Evolutionary conservation across 53 echinoderm and acorn worm genomes (phyloP), one percentile per base, ranked within the genome.

Genomic region (Echinometra lucunter): DNA sequence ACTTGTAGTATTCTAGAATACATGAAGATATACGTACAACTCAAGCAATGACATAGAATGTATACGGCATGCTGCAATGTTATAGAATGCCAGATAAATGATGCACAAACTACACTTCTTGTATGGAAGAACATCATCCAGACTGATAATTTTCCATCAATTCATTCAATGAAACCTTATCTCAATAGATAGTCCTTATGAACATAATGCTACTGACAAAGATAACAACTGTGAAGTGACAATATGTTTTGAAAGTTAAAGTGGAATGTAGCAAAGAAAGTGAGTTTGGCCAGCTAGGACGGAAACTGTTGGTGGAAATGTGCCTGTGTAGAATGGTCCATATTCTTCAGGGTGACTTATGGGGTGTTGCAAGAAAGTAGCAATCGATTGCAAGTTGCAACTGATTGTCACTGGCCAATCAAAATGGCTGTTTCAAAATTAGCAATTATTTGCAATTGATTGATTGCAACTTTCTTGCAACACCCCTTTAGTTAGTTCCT

Each of bases 141-240:
- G 85, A 49, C 45, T 28, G 49, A 49, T 49, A 85, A 85, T 37
- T n/a, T 85, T 15, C 6, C 85, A 85, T 49, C 85, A 85, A 18
- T 40, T 4, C 2, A 18, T 11, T 44, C 30, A 16, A 85, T 85
- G 85, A 28, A 45, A 47, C n/a, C 53, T 49, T 85, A 85, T 85
- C 85, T 85, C 85, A 85, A 85, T 85, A 85, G 85, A 85, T 85
- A 85, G 85, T 85, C 49, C 85, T 53, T 81, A 38, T 5, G 44
- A n/a, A 47, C 49, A 47, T 49, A 45, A 7, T 49, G 18, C 49
- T 12, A 47, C 11, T 6, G 30, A 85, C 27, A n/a, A 69, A 12
- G 47, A 85, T 44, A 13, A 47, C 28, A n/a, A 49, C 27, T 53
- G 45, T 27, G 28, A 85, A 85, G 12, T 49, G 78, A 30, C 28